A percentile compares a stretch with the other conserved stretches of the same genome.
Evolutionary conservation across 2,797 vertebrate genomes (phyloP).

Genomic region (Cichlasoma orientale): DNA sequence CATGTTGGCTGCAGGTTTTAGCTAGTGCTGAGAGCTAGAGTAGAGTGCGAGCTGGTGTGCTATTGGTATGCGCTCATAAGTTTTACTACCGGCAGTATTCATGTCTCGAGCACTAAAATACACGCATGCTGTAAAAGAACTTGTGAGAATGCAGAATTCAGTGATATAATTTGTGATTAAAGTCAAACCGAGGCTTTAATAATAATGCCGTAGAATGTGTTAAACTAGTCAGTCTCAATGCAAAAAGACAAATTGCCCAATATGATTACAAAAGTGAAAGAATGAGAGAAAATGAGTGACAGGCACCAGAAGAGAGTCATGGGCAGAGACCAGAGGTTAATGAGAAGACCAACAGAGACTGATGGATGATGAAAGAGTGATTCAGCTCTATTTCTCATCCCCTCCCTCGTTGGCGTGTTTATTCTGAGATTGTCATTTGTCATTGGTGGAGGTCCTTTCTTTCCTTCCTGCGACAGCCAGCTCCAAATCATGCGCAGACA

Average conservation of each 20-base stretch:
- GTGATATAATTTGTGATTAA: not conserved
- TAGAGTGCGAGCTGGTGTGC: conserved; percentile 41
- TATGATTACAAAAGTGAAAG: not conserved
- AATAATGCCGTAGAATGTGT: not conserved
- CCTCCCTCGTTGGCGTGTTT: conserved; percentile 60
- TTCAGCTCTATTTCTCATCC: conserved; percentile 65
- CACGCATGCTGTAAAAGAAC: conserved; percentile 8
- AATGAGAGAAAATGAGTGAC: conserved; percentile 40
- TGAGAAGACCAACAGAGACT: conserved; percentile 62
- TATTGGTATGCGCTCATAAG: conserved; percentile 53
- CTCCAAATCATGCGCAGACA: conserved; percentile 75
- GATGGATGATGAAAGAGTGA: conserved; percentile 75
- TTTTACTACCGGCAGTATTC: conserved; percentile 34
- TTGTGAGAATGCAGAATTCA: not conserved
- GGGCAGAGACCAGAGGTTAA: conserved; percentile 60
- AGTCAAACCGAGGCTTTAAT: not conserved
- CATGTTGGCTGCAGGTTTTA: conserved; percentile 73
- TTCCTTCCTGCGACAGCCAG: conserved; percentile 61
- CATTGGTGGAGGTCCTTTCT: conserved; percentile 68
- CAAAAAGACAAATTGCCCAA: not conserved
- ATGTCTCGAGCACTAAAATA: conserved; percentile 28
- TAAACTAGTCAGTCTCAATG: not conserved
- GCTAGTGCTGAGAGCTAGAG: conserved; percentile 67
- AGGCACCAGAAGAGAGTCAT: conserved; percentile 48
- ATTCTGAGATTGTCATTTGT: conserved; percentile 79